Conservation (phyloP, 2,113 vertebrate genomes). For the Silurus asotus region DNA sequence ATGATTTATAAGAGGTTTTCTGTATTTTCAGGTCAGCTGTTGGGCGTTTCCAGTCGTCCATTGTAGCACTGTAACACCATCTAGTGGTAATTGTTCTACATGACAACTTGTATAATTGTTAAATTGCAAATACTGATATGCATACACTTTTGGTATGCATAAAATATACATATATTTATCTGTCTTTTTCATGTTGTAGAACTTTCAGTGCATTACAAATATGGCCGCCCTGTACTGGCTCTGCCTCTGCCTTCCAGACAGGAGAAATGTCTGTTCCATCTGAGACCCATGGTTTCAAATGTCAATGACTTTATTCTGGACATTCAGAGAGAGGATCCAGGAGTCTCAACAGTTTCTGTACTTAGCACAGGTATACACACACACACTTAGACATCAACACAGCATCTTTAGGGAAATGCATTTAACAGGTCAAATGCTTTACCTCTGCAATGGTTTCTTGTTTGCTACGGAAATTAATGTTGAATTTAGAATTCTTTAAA, state of each 20-base stretch:
- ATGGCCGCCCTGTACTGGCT: conserved; percentile 84
- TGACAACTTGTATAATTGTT: not conserved
- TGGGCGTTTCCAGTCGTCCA: conserved; percentile 42
- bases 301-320: conserved; percentile 82
- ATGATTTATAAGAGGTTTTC: not conserved
- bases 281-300: conserved; percentile 80
- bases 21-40: conserved; percentile 10
- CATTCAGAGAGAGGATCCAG: conserved; percentile 83
- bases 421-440: not conserved
- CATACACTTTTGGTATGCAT: no score
- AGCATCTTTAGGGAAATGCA: not conserved
- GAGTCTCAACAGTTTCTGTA: conserved; percentile 69
- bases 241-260: conserved; percentile 83
- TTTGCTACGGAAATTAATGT: not conserved
- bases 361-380: conserved; percentile 75
- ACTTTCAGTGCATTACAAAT: conserved; percentile 77
- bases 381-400: not conserved
- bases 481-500: not conserved
- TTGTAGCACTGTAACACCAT: conserved; percentile 63
- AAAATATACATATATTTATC: not conserved
- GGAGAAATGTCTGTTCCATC: conserved; percentile 84
- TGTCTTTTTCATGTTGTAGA: conserved; percentile 63
- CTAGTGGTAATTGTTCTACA: conserved; percentile 62
- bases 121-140: no score
- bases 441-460: no score